Evolutionary conservation across 2,797 vertebrate species (phyloP).

Genomic region (Hyperoplus immaculatus): DNA sequence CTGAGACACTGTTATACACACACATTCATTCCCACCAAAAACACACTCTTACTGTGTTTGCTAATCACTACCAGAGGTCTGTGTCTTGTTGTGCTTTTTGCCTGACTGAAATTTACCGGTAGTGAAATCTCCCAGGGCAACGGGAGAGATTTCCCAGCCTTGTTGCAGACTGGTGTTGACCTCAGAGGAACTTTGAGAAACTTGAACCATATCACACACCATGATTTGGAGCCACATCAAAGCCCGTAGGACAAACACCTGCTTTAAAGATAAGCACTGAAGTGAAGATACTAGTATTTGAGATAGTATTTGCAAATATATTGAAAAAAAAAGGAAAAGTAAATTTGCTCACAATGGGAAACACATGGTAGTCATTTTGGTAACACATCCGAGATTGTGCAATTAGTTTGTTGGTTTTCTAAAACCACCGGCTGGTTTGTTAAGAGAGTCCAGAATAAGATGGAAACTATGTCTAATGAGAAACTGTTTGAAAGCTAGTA

Average conservation of each 20-base stretch:
- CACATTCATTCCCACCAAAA: constrained; percentile 2
- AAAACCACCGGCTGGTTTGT: background rate
- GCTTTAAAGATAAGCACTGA: background rate
- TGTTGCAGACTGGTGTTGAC: constrained; percentile 25
- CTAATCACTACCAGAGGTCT: constrained; percentile 43
- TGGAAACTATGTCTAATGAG: background rate
- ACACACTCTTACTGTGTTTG: constrained; percentile 10
- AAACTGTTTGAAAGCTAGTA: background rate
- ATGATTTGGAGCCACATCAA: background rate
- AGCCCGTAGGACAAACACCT: background rate
- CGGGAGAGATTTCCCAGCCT: background rate
- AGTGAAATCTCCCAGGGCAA: constrained; percentile 2
- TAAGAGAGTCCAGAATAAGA: constrained; percentile 1
- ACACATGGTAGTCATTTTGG: background rate
- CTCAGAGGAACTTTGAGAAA: constrained; percentile 46
- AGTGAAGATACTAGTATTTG: too few species aligned
- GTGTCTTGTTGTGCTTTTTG: constrained; percentile 1
- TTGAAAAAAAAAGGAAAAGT: too few species aligned
- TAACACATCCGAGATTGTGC: constrained; percentile 1
- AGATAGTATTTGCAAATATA: background rate
- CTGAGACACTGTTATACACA: background rate
- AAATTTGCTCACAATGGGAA: background rate
- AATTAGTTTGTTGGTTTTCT: constrained; percentile 16
- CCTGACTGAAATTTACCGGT: background rate
- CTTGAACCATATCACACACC: constrained; percentile 6